These are phyloP conservation scores for Pungitius pungitius DNA, from an alignment of 2,113 vertebrate genomes.

Conservation along the genomic window DNA sequence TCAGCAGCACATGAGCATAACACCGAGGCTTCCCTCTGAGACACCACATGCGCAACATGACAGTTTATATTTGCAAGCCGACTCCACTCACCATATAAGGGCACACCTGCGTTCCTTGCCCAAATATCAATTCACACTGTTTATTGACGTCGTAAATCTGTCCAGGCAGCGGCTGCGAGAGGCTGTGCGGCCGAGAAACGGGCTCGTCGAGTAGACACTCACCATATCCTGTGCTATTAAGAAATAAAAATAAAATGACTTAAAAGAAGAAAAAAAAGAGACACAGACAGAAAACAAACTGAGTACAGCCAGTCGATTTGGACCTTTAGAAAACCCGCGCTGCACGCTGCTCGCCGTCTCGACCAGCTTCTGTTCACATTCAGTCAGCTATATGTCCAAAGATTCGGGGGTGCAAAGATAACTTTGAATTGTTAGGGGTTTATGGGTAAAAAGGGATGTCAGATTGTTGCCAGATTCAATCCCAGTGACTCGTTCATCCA, in stretches of 20 bases:
- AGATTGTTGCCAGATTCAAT: constrained; percentile 18
- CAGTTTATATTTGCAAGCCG: constrained; percentile 20
- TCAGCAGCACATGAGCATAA: constrained; percentile 30
- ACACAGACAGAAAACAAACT: constrained; percentile 74
- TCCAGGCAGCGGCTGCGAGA: constrained; percentile 93
- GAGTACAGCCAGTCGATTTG: constrained; percentile 60
- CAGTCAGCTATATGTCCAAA: constrained; percentile 6
- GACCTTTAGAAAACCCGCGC: constrained; percentile 35
- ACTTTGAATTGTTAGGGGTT: not conserved
- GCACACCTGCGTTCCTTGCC: constrained; percentile 95
- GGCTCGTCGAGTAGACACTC: constrained; percentile 98
- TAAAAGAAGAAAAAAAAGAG: constrained; percentile 72
- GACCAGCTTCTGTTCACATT: constrained; percentile 29
- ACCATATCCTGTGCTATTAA: constrained; percentile 94
- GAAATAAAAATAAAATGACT: constrained; percentile 81
- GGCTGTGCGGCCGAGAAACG: constrained; percentile 87
- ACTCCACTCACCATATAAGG: constrained; percentile 95
- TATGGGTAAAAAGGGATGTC: not conserved
- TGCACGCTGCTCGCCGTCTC: constrained; percentile 18
- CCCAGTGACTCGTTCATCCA: not conserved
- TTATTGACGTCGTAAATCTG: constrained; percentile 95
- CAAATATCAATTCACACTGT: constrained; percentile 99
- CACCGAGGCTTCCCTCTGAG: constrained; percentile 29
- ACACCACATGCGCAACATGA: constrained; percentile 33
- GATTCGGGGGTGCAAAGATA: not conserved